Evolutionary conservation across 2,113 vertebrate species (phyloP).

Genomic region (Planiliza haematocheilus): DNA sequence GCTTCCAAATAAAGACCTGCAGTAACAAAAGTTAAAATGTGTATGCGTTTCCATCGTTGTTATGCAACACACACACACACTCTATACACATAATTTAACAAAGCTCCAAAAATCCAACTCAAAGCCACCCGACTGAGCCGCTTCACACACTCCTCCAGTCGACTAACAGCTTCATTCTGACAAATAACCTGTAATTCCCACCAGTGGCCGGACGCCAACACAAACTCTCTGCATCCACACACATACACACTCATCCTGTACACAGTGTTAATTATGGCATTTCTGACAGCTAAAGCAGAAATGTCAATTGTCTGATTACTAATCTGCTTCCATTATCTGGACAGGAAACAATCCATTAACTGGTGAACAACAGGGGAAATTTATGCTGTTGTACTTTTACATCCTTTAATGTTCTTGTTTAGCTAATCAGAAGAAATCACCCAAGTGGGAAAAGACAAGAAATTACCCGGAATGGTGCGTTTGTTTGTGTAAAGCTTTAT

Average conservation of each 20-base stretch:
- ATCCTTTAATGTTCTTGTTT: conserved; percentile 8
- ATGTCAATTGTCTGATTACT: conserved; percentile 42
- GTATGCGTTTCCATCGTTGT: conserved; percentile 4
- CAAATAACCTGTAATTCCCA: conserved; percentile 67
- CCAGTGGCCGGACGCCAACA: conserved; percentile 51
- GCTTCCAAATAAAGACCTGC: neutral
- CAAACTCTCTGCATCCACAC: conserved; percentile 16
- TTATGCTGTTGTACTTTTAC: neutral
- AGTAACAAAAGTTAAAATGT: neutral
- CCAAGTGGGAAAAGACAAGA: neutral
- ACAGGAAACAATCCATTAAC: conserved; percentile 24
- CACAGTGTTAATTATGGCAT: conserved; percentile 30
- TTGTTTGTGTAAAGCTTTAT: neutral
- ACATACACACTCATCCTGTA: conserved; percentile 12
- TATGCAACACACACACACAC: conserved; percentile 34
- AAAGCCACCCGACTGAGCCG: conserved; percentile 11
- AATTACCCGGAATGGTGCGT: neutral
- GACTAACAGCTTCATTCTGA: conserved; percentile 63
- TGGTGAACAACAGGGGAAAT: conserved; percentile 9
- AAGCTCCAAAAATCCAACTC: conserved; percentile 16
- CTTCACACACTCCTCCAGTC: conserved; percentile 56
- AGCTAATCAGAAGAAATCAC: neutral
- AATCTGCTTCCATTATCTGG: conserved; percentile 40
- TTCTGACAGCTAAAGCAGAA: conserved; percentile 28
- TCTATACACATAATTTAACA: conserved; percentile 31